Evolutionary conservation across 2,113 vertebrate species (phyloP), one percentile per base, ranked within the genome.

Genomic region (Nothoprocta perdicaria): DNA sequence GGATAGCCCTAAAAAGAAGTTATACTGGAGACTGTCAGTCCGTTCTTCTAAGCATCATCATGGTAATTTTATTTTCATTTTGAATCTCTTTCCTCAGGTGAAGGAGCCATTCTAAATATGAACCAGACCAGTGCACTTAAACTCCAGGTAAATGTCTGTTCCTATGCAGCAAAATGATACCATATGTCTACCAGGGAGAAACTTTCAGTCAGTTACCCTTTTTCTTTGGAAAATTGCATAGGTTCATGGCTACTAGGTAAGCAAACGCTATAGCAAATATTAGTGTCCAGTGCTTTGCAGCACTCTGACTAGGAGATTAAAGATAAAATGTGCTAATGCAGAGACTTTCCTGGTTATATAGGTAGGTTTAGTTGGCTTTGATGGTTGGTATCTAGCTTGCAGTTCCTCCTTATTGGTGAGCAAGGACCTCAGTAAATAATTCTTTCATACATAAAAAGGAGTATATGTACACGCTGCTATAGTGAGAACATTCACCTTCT

Each of bases 181-280:
- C 0, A 12, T 45, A 5, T 11, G 17, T 4, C 57, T 22, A 14
- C 14, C 50, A 71, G 35, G 43, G 2, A 76, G 38, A 71, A 69
- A 3, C 19, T 22, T 13, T 31, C 5, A 10, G 31, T 74, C 57
- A 52, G n/a, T 26, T 52, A 6, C 15, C 19, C n/a, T 22, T 57
- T 71, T 73, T 35, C 41, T 27, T 40, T 86, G 65, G 69, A 76
- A 45, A 27, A 53, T 9, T 17, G 38, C 57, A 3, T 0, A 3
- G 33, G 14, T 7, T 83, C 40, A 46, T 43, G 75, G 57, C 61
- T 72, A 33, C 14, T 31, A 5, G 9, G n/a, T 38, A 41, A 65
- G 67, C 10, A 21, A n/a, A 4, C 41, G 26, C 48, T 53, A 8
- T 6, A 55, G n/a, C 0, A 4, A 24, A 7, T 0, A 7, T 13